Base-by-base conservation (phyloP, 2,888 invertebrate genomes). In the Coremacera marginata region DNA sequence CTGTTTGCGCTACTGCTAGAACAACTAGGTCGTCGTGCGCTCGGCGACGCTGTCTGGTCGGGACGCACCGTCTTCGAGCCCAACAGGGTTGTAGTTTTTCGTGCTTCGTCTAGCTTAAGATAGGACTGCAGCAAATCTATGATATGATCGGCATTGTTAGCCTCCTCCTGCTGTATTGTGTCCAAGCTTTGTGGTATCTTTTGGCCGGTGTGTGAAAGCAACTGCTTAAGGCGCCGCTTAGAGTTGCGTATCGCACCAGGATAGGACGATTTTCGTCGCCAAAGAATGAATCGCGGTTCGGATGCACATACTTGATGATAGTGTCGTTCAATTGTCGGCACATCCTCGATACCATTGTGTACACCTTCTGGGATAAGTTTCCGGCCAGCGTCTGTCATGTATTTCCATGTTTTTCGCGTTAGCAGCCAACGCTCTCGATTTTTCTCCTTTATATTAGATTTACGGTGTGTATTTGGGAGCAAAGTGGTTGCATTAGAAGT, bases 381-480 rank as follows among this genome's bases (percentile, higher is more conserved):
- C 78, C 95, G 93, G 63, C 96, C 96, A 44, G 96, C 95, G 84
- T 96, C 96, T n/a, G 95, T 93, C 96, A 96, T 96, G 89, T 96
- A 96, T 84, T 95, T 92, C 96, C 96, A 96, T 68, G 96, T 96
- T 90, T 96, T 96, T 78, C 96, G 91, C 63, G 96, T 96, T 78
- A 96, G 91, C 78, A 96, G 91, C 96, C 96, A 96, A 88, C 96
- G 92, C 89, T 96, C 96, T 25, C 84, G 84, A 76, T 87, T 86
- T 52, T 85, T 83, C 27, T 86, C 83, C 19, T 79, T 82, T 57
- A 63, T 60, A 27, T 57, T 77, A 22, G 57, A 70, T 27, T 60
- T 79, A 1, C 55, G 81, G 3, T 52, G 76, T 0, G 19, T 70
- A 14, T 68, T 70, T 37, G 62, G 37, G 11, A 75, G 70, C 51